Percentiles rank a stretch among this genome's conserved stretches.
Evolutionary conservation across 2,888 invertebrate species (phyloP).

Genomic region (Amiota mariae): DNA sequence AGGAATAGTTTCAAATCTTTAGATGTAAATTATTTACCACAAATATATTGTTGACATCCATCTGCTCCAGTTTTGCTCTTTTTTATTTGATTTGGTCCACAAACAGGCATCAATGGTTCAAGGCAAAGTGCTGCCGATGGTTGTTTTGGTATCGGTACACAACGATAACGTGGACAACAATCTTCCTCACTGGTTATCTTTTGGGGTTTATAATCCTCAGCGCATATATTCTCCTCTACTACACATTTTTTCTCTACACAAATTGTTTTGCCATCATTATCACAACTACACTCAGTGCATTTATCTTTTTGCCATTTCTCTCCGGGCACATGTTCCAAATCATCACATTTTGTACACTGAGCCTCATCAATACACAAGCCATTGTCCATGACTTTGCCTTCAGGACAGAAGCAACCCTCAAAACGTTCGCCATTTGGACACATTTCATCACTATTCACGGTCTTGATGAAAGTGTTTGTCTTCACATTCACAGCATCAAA

Average conservation of each 20-base stretch:
- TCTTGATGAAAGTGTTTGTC: conserved; percentile 59
- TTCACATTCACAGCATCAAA: conserved; percentile 67
- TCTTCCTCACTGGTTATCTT: conserved; percentile 75
- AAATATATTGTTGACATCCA: conserved; percentile 83
- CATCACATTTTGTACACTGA: conserved; percentile 84
- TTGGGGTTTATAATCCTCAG: conserved; percentile 76
- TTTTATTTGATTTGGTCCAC: conserved; percentile 82
- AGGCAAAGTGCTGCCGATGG: conserved; percentile 76
- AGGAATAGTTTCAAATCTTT: not conserved
- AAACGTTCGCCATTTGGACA: conserved; percentile 75
- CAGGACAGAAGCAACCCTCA: conserved; percentile 91
- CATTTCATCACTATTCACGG: conserved; percentile 60
- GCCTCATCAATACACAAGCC: conserved; percentile 81
- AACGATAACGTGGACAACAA: conserved; percentile 83
- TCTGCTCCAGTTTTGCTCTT: conserved; percentile 79
- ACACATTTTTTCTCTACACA: conserved; percentile 79
- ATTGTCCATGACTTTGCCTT: conserved; percentile 81
- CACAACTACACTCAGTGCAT: conserved; percentile 84
- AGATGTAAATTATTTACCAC: conserved; percentile 75
- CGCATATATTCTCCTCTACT: conserved; percentile 77
- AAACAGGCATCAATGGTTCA: conserved; percentile 80
- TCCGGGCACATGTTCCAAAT: conserved; percentile 79
- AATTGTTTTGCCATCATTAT: conserved; percentile 75
- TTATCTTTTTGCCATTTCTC: conserved; percentile 80
- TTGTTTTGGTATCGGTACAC: conserved; percentile 76